Evolutionary conservation across 1,140 invertebrate species (phyloP).

Genomic region (Bombyx mandarina): DNA sequence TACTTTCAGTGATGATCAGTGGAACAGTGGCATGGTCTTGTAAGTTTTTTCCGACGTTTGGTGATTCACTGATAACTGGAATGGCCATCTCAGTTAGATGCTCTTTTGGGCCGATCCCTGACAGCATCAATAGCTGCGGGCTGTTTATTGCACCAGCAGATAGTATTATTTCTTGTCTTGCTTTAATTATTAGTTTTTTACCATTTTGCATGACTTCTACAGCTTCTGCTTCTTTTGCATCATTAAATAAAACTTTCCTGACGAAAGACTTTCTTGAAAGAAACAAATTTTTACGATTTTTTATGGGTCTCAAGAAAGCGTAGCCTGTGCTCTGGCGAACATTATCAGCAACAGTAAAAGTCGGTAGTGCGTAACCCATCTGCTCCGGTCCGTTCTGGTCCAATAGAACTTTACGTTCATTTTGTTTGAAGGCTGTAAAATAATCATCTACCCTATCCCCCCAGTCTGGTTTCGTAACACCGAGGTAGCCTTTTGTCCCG

Average conservation of each 20-base stretch:
- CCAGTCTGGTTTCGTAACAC: conserved; percentile 7
- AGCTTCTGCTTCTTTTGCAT: conserved; percentile 64
- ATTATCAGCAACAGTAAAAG: conserved; percentile 75
- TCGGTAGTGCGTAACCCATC: conserved; percentile 6
- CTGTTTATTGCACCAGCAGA: conserved; percentile 67
- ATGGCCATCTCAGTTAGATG: conserved; percentile 50
- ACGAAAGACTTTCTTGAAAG: conserved; percentile 80
- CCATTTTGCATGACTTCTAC: conserved; percentile 53
- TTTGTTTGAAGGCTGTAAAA: conserved; percentile 82
- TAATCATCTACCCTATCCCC: conserved; percentile 76
- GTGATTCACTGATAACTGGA: conserved; percentile 70
- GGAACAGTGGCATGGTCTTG: conserved; percentile 80
- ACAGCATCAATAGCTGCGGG: conserved; percentile 53
- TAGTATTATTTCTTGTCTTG: conserved; percentile 64
- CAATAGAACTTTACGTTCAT: conserved; percentile 77
- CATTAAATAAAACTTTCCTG: conserved; percentile 77
- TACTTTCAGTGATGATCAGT: conserved; percentile 46
- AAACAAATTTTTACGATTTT: conserved; percentile 81
- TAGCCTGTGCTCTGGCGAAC: conserved; percentile 87
- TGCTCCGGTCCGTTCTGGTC: conserved; percentile 10
- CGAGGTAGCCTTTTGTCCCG: conserved; percentile 6
- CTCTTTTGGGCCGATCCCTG: conserved; percentile 45
- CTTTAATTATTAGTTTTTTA: conserved; percentile 20
- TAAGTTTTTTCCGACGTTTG: conserved; percentile 78
- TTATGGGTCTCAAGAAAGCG: conserved; percentile 83